These are phyloP conservation scores for Hipposideros armiger DNA, from an alignment of 2,113 vertebrate species.

Conservation along the genomic window DNA sequence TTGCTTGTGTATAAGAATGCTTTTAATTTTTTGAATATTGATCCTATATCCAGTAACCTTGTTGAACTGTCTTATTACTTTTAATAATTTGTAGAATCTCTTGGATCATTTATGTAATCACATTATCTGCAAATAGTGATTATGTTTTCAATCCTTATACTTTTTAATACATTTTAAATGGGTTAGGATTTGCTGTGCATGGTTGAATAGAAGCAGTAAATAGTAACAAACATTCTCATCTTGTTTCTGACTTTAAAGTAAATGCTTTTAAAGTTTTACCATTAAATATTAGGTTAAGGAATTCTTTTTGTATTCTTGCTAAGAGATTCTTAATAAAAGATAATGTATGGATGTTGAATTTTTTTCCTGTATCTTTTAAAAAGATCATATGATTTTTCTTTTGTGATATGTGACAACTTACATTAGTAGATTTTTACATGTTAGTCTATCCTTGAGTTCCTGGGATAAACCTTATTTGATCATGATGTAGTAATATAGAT, in stretches of 20 bases:
- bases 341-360: neutral
- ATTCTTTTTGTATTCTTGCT: neutral
- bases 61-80: slow-evolving; percentile 18
- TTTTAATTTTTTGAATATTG: neutral
- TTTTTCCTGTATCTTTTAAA: slow-evolving; percentile 16
- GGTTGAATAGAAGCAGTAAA: neutral
- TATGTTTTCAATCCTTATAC: neutral
- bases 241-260: slow-evolving; percentile 23
- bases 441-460: slow-evolving; percentile 13
- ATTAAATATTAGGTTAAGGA: slow-evolving; percentile 38
- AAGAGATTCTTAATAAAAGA: neutral
- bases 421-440: neutral
- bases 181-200: slow-evolving; percentile 25
- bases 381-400: neutral
- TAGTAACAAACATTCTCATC: neutral
- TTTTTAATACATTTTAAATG: slow-evolving; percentile 21
- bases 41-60: neutral
- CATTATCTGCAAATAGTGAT: neutral
- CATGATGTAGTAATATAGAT: neutral
- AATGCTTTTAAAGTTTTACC: neutral
- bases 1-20: neutral
- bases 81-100: neutral
- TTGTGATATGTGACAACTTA: neutral
- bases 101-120: slow-evolving; percentile 10
- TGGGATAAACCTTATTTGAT: neutral